phyloP scores from a whole-genome alignment of 2,888 invertebrate genomes.

The Falcaria lacertinaria region DNA sequence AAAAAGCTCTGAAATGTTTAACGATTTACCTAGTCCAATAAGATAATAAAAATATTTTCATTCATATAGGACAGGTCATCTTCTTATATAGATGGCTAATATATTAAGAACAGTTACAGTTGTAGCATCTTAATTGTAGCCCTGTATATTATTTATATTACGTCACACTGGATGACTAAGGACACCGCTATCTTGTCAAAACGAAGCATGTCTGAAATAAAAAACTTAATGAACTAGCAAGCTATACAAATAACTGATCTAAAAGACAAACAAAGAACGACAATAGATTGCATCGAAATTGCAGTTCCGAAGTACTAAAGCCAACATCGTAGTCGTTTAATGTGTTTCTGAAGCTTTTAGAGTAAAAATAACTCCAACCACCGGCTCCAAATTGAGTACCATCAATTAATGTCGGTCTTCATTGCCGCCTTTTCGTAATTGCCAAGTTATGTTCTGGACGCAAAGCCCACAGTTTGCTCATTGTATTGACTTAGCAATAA shows the following conservation, averaged over 20 bases:
- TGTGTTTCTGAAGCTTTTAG: background rate
- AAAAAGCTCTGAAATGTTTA: too few relatives aligned
- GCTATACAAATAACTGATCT: background rate
- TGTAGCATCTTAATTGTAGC: too few relatives aligned
- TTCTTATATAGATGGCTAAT: too few relatives aligned
- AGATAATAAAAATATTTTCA: too few relatives aligned
- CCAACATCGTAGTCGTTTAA: background rate
- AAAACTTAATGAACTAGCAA: background rate
- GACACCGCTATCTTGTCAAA: too few relatives aligned
- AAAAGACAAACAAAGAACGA: background rate
- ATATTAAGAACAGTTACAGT: too few relatives aligned
- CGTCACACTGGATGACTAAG: too few relatives aligned
- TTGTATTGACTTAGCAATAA: conserved; percentile 59
- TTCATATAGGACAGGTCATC: too few relatives aligned
- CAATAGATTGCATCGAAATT: conserved; percentile 1
- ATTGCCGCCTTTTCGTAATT: conserved; percentile 6
- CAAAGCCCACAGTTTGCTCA: conserved; percentile 11
- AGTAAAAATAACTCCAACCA: background rate
- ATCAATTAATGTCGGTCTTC: conserved; percentile 1
- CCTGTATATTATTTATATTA: too few relatives aligned
- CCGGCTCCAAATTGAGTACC: background rate
- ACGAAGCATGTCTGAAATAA: background rate
- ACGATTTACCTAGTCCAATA: too few relatives aligned
- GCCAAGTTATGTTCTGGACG: conserved; percentile 10
- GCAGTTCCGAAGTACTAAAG: background rate